Evolutionary conservation across 2,797 vertebrate species (phyloP).

Genomic region (Labroides dimidiatus): DNA sequence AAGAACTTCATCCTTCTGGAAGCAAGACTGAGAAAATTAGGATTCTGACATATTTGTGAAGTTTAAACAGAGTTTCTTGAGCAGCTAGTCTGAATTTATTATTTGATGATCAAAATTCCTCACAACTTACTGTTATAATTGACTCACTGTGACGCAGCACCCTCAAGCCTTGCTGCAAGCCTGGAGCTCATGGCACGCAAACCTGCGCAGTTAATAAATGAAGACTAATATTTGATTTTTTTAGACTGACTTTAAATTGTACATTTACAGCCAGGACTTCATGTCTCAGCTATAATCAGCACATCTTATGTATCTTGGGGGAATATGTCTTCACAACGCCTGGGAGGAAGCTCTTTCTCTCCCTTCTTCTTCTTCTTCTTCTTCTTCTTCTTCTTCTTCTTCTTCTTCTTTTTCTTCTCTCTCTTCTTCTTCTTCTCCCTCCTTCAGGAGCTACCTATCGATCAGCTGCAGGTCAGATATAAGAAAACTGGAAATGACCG

Average conservation of each 20-base stretch:
- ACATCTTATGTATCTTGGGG: slow-evolving; percentile 24
- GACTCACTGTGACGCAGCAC: slow-evolving; percentile 2
- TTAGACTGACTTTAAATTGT: slow-evolving; percentile 12
- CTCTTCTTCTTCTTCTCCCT: neutral
- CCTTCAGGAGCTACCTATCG: slow-evolving; percentile 48
- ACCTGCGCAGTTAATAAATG: slow-evolving; percentile 20
- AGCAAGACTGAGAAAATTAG: neutral
- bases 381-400: too few relatives aligned
- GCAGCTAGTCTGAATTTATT: neutral
- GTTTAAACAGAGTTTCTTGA: neutral
- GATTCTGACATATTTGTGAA: neutral
- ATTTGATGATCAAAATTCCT: slow-evolving; percentile 12
- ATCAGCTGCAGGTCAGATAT: slow-evolving; percentile 62
- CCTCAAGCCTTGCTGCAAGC: neutral
- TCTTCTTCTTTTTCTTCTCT: too few relatives aligned
- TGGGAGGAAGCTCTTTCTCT: neutral
- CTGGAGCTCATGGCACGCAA: slow-evolving; percentile 15
- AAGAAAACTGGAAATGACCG: slow-evolving; percentile 58
- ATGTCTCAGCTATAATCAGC: slow-evolving; percentile 11
- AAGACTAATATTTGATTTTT: slow-evolving; percentile 14
- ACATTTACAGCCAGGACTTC: slow-evolving; percentile 15
- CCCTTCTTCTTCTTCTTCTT: too few relatives aligned
- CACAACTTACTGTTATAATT: slow-evolving; percentile 12
- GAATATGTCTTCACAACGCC: slow-evolving; percentile 11
- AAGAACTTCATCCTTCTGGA: neutral